These are phyloP conservation scores for Cosmia pyralina DNA, from an alignment of 2,888 invertebrate genomes.

Conservation along the genomic window DNA sequence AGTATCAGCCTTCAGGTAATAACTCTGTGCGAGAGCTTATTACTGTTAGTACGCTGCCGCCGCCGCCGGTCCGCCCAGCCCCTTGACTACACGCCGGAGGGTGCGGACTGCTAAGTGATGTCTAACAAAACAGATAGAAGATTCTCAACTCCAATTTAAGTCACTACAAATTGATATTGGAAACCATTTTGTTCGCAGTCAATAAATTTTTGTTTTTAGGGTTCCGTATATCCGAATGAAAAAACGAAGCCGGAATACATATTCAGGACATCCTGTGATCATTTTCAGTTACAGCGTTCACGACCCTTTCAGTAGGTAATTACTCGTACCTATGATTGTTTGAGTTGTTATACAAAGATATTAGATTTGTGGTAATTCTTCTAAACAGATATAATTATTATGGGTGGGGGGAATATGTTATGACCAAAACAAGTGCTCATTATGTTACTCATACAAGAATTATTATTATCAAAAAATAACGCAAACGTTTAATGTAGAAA, in stretches of 20 bases:
- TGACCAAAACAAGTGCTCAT: background rate
- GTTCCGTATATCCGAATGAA: no score
- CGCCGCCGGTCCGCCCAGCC: background rate
- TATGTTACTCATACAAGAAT: background rate
- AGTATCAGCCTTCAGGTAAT: constrained; percentile 5
- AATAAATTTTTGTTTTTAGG: background rate
- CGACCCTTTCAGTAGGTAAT: constrained; percentile 10
- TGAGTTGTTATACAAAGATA: background rate
- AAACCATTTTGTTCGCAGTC: background rate
- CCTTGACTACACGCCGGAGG: background rate
- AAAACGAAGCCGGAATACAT: no score
- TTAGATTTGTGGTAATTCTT: background rate
- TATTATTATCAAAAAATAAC: background rate
- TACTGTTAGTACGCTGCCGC: constrained; percentile 7
- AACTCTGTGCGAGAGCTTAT: constrained; percentile 30
- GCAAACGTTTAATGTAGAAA: background rate
- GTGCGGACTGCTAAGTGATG: no score
- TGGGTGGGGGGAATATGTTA: background rate
- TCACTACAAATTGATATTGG: background rate
- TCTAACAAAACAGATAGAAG: background rate
- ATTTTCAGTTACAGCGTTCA: constrained; percentile 20
- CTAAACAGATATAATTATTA: no score
- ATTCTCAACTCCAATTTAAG: background rate
- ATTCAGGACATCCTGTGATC: no score
- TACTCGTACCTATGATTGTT: constrained; percentile 8